phyloP scores from a whole-genome alignment of 2,888 invertebrate species.

The Drosophila kanekoi region DNA sequence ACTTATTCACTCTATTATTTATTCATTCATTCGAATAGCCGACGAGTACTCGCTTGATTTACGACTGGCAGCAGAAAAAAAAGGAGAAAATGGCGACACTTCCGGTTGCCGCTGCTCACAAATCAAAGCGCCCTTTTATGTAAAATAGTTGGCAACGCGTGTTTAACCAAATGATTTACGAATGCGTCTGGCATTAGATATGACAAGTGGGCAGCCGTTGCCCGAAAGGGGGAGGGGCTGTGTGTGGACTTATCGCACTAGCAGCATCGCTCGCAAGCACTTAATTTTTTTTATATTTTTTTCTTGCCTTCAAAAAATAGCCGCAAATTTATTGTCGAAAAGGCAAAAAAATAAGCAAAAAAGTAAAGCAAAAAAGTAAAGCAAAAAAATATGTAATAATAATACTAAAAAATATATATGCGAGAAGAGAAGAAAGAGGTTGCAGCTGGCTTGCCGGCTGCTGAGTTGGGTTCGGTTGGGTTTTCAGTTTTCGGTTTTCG shows the following conservation, averaged over 20 bases:
- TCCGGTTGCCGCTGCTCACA: constrained; percentile 58
- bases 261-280: constrained; percentile 52
- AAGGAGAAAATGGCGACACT: constrained; percentile 65
- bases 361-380: constrained; percentile 36
- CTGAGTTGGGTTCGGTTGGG: constrained; percentile 25
- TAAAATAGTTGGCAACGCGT: constrained; percentile 78
- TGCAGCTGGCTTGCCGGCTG: constrained; percentile 25
- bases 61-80: constrained; percentile 13
- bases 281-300: constrained; percentile 29
- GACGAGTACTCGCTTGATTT: constrained; percentile 42
- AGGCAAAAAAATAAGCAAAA: constrained; percentile 28
- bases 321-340: constrained; percentile 76
- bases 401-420: constrained; percentile 14
- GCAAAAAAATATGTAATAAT: constrained; percentile 5
- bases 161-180: constrained; percentile 77
- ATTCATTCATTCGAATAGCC: constrained; percentile 24
- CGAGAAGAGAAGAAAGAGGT: constrained; percentile 31
- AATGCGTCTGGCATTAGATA: constrained; percentile 59
- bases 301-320: constrained; percentile 59
- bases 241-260: constrained; percentile 37
- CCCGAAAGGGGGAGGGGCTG: neutral
- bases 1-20: constrained; percentile 13
- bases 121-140: constrained; percentile 69
- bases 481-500: constrained; percentile 15
- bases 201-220: neutral